Evolutionary conservation across 2,888 invertebrate species (phyloP).

Genomic region (Cheilosia grossa): DNA sequence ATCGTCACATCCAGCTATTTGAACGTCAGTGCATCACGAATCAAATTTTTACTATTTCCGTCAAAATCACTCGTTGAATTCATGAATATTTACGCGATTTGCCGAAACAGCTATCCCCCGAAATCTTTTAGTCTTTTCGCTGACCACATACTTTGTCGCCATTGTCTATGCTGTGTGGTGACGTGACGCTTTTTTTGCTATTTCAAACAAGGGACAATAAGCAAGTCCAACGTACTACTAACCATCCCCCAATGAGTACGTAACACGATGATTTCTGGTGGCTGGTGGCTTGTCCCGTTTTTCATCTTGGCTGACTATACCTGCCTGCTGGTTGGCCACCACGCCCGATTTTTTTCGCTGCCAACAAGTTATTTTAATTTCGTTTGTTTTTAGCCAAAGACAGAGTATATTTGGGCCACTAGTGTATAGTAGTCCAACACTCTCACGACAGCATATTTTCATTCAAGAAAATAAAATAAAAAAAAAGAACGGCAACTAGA

Average conservation of each 20-base stretch:
- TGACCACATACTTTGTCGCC: not conserved
- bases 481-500: not conserved
- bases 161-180: conserved; percentile 22
- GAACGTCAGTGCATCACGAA: conserved; percentile 55
- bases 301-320: conserved; percentile 10
- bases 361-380: conserved; percentile 61
- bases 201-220: conserved; percentile 17
- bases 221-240: conserved; percentile 31
- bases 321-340: conserved; percentile 48
- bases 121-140: not conserved
- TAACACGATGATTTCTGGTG: conserved; percentile 52
- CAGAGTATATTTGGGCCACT: conserved; percentile 32
- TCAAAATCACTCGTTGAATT: conserved; percentile 80
- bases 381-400: conserved; percentile 15
- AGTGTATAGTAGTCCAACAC: conserved; percentile 28
- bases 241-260: conserved; percentile 59
- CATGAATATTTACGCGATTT: conserved; percentile 78
- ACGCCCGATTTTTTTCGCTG: conserved; percentile 54
- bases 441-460: conserved; percentile 30
- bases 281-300: conserved; percentile 32
- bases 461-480: conserved; percentile 42
- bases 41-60: conserved; percentile 52
- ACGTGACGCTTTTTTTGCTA: conserved; percentile 35
- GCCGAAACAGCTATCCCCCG: conserved; percentile 9
- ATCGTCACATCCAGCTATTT: conserved; percentile 33